Base-by-base conservation (phyloP, 2,888 invertebrate genomes). In the Polyploca ridens region DNA sequence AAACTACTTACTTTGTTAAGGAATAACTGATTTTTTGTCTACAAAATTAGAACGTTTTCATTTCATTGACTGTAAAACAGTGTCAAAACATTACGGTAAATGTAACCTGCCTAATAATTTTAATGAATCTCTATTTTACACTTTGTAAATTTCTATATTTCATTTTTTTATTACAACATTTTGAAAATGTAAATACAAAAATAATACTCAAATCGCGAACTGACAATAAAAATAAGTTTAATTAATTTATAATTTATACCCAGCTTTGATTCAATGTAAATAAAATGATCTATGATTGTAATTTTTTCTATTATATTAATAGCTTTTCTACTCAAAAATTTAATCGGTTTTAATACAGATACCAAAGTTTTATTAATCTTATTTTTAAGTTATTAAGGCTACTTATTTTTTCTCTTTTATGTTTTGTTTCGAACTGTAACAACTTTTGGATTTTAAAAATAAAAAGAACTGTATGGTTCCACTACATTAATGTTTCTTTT, bases 301-400 rank as follows among this genome's bases (percentile, higher is more conserved):
- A 86, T 87, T 88, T 87, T 86, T 38, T 89, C 85, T 86, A 87
- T 82, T 83, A 82, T 84, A 87, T 85, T 80, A 82, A 81, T 89
- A 89, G 88, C 89, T 89, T 89, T 91, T 90, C 86, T 90, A 90
- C 87, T 88, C 87, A 88, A 90, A 93, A 91, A 90, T 87, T 87
- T 88, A 90, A 92, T 93, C 91, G 92, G 93, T 91, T 89, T 90
- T 91, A 93, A 91, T 90, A 90, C 89, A 89, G 85, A 94, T 94
- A 93, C 94, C 94, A 94, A 94, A 94, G 94, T 94, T 93, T 91
- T 90, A 88, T 87, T 91, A 91, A 90, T 91, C 90, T 90, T 87
- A 89, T 86, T 85, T 83, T 87, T 92, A 90, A 90, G 86, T 89
- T 92, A 86, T 88, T 91, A 89, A 90, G 54, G 88, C 87, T 87